A percentile compares a stretch with the other conserved stretches of the same genome.
Evolutionary conservation across 2,888 invertebrate species (phyloP).

Genomic region (Schrankia costaestrigalis): DNA sequence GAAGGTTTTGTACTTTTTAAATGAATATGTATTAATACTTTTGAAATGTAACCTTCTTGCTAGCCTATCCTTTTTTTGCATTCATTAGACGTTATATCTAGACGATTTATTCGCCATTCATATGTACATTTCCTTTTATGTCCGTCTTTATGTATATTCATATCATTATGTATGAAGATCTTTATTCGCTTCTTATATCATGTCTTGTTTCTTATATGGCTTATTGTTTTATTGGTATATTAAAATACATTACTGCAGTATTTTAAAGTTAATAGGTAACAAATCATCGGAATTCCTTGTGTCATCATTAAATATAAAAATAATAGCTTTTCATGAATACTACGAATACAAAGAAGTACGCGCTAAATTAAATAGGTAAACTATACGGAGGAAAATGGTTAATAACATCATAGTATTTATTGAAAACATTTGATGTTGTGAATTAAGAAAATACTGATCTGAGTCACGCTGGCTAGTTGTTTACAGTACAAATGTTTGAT

Average conservation of each 20-base stretch:
- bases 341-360: slow-evolving; percentile 25
- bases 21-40: too few species aligned
- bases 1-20: too few species aligned
- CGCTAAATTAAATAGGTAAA: slow-evolving; percentile 32
- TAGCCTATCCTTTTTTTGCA: slow-evolving; percentile 5
- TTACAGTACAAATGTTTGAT: too few species aligned
- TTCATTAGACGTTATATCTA: slow-evolving; percentile 13
- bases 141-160: slow-evolving; percentile 27
- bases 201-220: slow-evolving; percentile 14
- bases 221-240: slow-evolving; percentile 25
- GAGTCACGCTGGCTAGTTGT: too few species aligned
- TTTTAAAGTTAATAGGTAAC: not conserved
- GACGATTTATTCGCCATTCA: slow-evolving; percentile 18
- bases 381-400: too few species aligned
- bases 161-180: slow-evolving; percentile 20
- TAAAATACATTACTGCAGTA: slow-evolving; percentile 4
- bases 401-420: too few species aligned
- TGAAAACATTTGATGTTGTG: too few species aligned
- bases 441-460: too few species aligned
- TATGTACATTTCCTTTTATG: slow-evolving; percentile 21
- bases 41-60: slow-evolving; percentile 3
- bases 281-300: too few species aligned
- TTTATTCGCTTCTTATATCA: slow-evolving; percentile 23
- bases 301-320: too few species aligned
- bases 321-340: slow-evolving; percentile 16